Base-by-base conservation (phyloP, 23 tunicate genomes). In the Ciona savignyi region DNA sequence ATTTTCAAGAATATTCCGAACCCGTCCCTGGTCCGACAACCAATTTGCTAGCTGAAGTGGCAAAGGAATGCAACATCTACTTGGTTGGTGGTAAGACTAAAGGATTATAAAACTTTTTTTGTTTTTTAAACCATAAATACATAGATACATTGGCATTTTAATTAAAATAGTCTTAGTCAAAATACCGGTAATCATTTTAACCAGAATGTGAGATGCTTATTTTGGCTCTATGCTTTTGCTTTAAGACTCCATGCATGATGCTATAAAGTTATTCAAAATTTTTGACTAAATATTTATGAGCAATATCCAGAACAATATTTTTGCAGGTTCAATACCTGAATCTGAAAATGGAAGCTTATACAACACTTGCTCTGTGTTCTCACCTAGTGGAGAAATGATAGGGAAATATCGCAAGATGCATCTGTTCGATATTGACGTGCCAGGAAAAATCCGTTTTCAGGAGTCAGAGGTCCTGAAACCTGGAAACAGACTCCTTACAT, bases 1-100 rank as follows among this genome's bases (percentile, higher is more conserved):
- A 81, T 67, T 94, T 94, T 32, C 80, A 84, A 60, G 99, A 87
- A 74, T 94, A 94, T 83, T 93, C 99, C 15, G 99, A 94, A 83
- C 66, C 79, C 19, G 75, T 94, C 4, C 99, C 99, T 28, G 99
- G 99, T 3, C 86, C 93, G 4, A 77, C 95, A 2, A 86, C 99
- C 23, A 66, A 65, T 23, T 72, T 81, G 4, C 68, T 94, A 34
- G 49, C 95, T 20, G 27, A 78, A 33, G 80, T 77, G 70, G 99
- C 99, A 19, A 94, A 94, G 42, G 99, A 87, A 70, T 80, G 85
- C 67, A 34, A 94, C 35, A 78, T 94, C 22, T 87, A 72, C 75
- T 30, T 94, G 0, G 81, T 94, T 56, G 99, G 90, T 66, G 97
- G 93, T 86, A 51, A 4, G 15, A n/a, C 26, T n/a, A 49, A 49